Evolutionary conservation across 1,140 invertebrate genomes (phyloP).

Genomic region (Euwallacea similis): DNA sequence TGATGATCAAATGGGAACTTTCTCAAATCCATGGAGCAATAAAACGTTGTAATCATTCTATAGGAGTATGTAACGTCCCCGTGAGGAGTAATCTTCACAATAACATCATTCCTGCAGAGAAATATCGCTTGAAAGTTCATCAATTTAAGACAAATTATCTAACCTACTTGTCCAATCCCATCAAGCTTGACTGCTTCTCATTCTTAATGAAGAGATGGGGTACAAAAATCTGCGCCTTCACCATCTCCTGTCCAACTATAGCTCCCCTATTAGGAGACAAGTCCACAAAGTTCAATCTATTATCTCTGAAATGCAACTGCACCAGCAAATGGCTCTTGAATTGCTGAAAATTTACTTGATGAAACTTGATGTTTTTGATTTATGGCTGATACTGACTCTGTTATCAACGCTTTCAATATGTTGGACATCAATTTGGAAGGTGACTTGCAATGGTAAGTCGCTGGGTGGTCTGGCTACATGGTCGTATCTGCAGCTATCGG

Average conservation of each 20-base stretch:
- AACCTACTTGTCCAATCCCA: constrained; percentile 65
- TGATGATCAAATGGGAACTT: constrained; percentile 87
- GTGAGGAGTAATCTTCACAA: constrained; percentile 73
- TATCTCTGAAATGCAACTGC: constrained; percentile 74
- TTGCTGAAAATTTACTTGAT: constrained; percentile 60
- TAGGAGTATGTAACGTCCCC: constrained; percentile 77
- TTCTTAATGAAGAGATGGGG: constrained; percentile 80
- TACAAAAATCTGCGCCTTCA: constrained; percentile 73
- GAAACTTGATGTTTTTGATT: no score
- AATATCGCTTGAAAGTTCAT: not conserved
- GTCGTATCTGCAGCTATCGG: constrained; percentile 75
- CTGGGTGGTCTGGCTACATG: constrained; percentile 65
- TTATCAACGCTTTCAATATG: constrained; percentile 52
- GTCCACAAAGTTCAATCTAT: constrained; percentile 64
- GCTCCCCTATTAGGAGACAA: constrained; percentile 66
- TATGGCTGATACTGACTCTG: constrained; percentile 49
- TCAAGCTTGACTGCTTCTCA: constrained; percentile 73
- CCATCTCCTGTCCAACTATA: constrained; percentile 69
- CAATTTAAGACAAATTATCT: not conserved
- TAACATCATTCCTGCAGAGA: constrained; percentile 67
- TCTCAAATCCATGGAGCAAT: constrained; percentile 79
- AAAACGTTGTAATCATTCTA: constrained; percentile 74
- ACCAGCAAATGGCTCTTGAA: constrained; percentile 79
- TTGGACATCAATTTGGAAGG: constrained; percentile 48
- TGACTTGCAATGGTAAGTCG: constrained; percentile 43